Evolutionary conservation across 2,113 vertebrate species (phyloP).

Genomic region (Leptobrachium ailaonicum): DNA sequence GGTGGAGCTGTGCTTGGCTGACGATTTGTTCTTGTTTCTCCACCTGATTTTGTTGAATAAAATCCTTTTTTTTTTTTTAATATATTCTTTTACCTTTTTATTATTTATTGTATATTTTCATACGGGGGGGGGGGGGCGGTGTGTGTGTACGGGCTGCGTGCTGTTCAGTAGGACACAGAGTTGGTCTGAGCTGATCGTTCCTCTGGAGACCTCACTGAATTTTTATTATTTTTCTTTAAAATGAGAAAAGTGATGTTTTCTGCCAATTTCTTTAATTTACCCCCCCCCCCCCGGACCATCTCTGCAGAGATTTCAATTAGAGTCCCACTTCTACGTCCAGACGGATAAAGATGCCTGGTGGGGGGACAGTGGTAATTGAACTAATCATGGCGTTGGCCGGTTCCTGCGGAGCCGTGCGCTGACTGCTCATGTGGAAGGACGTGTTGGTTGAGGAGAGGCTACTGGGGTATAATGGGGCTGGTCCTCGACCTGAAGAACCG

Average conservation of each 20-base stretch:
- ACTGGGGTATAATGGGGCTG: not conserved
- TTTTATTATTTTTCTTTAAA: too few relatives aligned
- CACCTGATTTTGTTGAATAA: too few relatives aligned
- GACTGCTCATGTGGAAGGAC: conserved; percentile 33
- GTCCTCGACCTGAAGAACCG: too few relatives aligned
- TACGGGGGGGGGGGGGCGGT: too few relatives aligned
- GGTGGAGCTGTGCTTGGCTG: too few relatives aligned
- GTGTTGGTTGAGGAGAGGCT: not conserved
- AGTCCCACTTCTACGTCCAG: conserved; percentile 4
- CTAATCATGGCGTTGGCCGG: conserved; percentile 36
- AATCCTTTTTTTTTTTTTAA: too few relatives aligned
- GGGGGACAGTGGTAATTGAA: conserved; percentile 45
- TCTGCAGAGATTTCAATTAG: conserved; percentile 9
- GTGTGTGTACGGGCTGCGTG: not conserved
- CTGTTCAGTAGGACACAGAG: not conserved
- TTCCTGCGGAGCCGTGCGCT: conserved; percentile 32
- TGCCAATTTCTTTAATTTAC: not conserved
- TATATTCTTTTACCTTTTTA: too few relatives aligned
- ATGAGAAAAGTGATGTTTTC: too few relatives aligned
- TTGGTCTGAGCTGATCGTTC: not conserved
- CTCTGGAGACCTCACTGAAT: too few relatives aligned
- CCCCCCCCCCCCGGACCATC: not conserved
- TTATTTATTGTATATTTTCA: too few relatives aligned
- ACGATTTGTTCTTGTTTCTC: too few relatives aligned
- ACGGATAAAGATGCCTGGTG: conserved; percentile 37